phyloP scores from a whole-genome alignment of 2,888 invertebrate genomes.

The Cylloceria caligata region DNA sequence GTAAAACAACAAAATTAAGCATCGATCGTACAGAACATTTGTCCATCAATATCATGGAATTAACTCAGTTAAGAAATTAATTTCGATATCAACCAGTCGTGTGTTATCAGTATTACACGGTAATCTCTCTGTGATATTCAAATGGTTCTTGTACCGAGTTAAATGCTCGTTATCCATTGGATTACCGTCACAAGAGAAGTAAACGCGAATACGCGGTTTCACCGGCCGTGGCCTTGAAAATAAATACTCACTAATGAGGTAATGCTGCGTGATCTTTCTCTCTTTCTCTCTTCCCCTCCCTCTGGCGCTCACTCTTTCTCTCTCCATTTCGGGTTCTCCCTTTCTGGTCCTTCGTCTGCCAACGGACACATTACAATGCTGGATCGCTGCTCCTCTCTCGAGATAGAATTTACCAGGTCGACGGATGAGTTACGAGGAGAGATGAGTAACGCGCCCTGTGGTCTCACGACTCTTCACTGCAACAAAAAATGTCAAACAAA shows the following conservation, averaged over 20 bases:
- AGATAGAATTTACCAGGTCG: constrained; percentile 30
- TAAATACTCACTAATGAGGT: constrained; percentile 72
- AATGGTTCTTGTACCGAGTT: constrained; percentile 58
- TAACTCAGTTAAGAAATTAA: constrained; percentile 24
- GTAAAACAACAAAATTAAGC: constrained; percentile 1
- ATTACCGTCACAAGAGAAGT: constrained; percentile 44
- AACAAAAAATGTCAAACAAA: constrained; percentile 36
- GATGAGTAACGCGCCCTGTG: constrained; percentile 65
- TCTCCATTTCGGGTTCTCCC: constrained; percentile 24
- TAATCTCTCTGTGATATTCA: constrained; percentile 28
- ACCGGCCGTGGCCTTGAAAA: constrained; percentile 68
- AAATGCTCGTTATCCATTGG: constrained; percentile 70
- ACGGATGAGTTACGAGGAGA: constrained; percentile 54
- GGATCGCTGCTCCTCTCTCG: constrained; percentile 23
- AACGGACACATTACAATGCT: constrained; percentile 24
- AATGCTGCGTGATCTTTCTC: constrained; percentile 46
- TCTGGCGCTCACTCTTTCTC: too few species aligned
- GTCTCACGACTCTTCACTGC: constrained; percentile 59
- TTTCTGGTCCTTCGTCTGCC: constrained; percentile 15
- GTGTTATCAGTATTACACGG: background rate
- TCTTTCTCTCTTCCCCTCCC: background rate
- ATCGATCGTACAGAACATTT: background rate
- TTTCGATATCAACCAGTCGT: constrained; percentile 22
- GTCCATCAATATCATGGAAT: constrained; percentile 18
- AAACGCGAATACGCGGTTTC: constrained; percentile 21